Evolutionary conservation across 2,888 invertebrate species (phyloP).

Genomic region (Aleiodes leptofemur): DNA sequence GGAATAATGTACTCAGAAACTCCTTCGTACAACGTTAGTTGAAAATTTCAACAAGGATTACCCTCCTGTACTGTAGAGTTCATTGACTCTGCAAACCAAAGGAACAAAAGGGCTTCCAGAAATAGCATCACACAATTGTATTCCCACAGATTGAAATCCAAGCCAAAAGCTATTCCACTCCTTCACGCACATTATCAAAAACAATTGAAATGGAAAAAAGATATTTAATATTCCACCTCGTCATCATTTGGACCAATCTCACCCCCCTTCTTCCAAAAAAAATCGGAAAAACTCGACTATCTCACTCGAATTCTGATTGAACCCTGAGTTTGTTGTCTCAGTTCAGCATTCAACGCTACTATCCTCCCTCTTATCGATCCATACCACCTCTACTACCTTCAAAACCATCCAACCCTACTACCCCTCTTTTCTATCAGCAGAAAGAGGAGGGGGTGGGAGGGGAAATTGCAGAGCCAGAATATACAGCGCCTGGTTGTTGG

Average conservation of each 20-base stretch:
- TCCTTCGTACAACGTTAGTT: no score
- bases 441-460: conserved; percentile 15
- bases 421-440: conserved; percentile 47
- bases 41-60: no score
- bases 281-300: not conserved
- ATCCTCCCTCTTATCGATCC: conserved; percentile 70
- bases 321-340: conserved; percentile 51
- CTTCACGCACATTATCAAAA: not conserved
- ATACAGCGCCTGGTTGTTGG: conserved; percentile 63
- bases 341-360: conserved; percentile 10
- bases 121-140: no score
- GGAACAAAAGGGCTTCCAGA: no score
- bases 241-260: conserved; percentile 5
- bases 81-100: no score
- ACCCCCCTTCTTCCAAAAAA: not conserved
- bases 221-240: not conserved
- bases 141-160: no score
- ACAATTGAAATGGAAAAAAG: not conserved
- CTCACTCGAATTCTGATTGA: conserved; percentile 6
- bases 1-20: no score
- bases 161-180: no score
- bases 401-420: conserved; percentile 45
- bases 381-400: conserved; percentile 56
- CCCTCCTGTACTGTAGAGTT: no score
- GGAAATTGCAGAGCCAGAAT: conserved; percentile 56